These are phyloP conservation scores for Eulithis testata DNA, from an alignment of 2,888 invertebrate species.

Conservation along the genomic window DNA sequence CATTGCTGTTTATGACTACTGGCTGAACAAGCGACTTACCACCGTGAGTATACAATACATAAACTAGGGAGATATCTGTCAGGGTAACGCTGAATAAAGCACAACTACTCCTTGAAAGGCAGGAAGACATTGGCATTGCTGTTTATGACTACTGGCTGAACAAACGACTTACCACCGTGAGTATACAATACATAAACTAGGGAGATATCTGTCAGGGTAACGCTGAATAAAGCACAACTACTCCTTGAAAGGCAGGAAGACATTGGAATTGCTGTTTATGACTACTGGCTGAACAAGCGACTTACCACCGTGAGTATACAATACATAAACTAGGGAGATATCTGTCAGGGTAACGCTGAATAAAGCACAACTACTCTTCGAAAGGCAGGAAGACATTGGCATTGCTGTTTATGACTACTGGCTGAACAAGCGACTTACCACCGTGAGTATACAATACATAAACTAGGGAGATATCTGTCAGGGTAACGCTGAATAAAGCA, in stretches of 20 bases:
- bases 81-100: not conserved
- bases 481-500: too few species aligned
- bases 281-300: slow-evolving; percentile 99
- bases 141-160: slow-evolving; percentile 99
- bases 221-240: not conserved
- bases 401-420: slow-evolving; percentile 99
- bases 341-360: not conserved
- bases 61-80: not conserved
- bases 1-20: slow-evolving; percentile 99
- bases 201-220: not conserved
- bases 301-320: slow-evolving; percentile 87
- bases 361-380: slow-evolving; percentile 83
- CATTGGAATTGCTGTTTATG: slow-evolving; percentile 98
- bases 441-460: too few species aligned
- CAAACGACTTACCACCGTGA: slow-evolving; percentile 94
- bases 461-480: too few species aligned
- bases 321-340: not conserved
- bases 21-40: slow-evolving; percentile 98
- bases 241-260: slow-evolving; percentile 95
- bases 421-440: too few species aligned
- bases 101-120: slow-evolving; percentile 88
- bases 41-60: slow-evolving; percentile 72
- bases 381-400: slow-evolving; percentile 96
- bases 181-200: slow-evolving; percentile 35
- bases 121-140: slow-evolving; percentile 98